Percentiles rank a stretch among this genome's conserved stretches.
These are phyloP conservation scores for Enteromius trimaculatus DNA, from an alignment of 2,797 vertebrate genomes.

Conservation along the genomic window DNA sequence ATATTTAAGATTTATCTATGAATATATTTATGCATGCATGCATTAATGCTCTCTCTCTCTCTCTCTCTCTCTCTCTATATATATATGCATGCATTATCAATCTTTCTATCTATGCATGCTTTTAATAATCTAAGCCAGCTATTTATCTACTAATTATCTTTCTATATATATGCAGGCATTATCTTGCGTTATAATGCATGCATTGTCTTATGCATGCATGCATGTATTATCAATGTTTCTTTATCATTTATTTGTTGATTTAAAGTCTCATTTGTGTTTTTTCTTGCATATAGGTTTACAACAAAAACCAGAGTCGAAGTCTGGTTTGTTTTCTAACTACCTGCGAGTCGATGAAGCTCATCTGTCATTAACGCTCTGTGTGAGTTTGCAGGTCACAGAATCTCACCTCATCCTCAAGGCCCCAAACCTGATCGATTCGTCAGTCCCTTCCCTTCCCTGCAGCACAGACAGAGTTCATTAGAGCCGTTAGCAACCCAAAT, in stretches of 20 bases:
- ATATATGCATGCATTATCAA: background rate
- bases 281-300: background rate
- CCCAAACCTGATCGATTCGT: constrained; percentile 50
- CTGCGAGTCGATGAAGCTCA: constrained; percentile 55
- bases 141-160: background rate
- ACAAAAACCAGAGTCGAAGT: constrained; percentile 22
- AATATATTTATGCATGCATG: background rate
- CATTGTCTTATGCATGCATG: background rate
- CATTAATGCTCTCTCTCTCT: too few relatives aligned
- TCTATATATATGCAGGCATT: background rate
- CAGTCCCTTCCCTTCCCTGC: constrained; percentile 15
- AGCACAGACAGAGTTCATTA: constrained; percentile 31
- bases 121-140: background rate
- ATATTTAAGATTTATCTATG: background rate
- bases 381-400: constrained; percentile 53
- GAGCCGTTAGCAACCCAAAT: constrained; percentile 21
- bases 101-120: background rate
- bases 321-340: constrained; percentile 19
- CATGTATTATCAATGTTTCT: background rate
- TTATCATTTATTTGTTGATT: background rate
- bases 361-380: constrained; percentile 55
- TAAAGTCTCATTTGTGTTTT: background rate
- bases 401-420: constrained; percentile 44
- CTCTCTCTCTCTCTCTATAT: background rate
- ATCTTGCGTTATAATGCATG: background rate